phyloP scores from a whole-genome alignment of 2,888 invertebrate genomes.

The Papilio elwesi region DNA sequence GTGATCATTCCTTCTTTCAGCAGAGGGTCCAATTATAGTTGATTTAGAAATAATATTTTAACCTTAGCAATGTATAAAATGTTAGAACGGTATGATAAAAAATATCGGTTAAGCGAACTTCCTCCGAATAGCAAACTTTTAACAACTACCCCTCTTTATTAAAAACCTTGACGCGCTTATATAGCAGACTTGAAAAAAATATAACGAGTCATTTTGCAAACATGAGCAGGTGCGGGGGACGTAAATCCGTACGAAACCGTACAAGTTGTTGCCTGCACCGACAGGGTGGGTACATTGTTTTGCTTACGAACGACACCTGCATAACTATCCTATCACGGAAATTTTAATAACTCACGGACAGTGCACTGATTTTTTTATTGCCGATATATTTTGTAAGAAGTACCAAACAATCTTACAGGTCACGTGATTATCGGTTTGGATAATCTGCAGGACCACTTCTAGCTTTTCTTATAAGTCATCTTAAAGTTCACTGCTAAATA shows the following conservation, averaged over 20 bases:
- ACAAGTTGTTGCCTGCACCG: constrained; percentile 31
- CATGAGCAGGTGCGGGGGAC: constrained; percentile 35
- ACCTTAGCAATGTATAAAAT: not conserved
- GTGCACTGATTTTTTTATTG: constrained; percentile 19
- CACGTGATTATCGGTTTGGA: not conserved
- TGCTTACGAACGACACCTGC: constrained; percentile 38
- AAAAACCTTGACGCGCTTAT: not conserved
- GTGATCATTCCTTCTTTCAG: no score
- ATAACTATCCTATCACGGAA: constrained; percentile 33
- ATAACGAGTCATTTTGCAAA: constrained; percentile 38
- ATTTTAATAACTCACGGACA: constrained; percentile 17
- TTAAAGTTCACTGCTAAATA: not conserved
- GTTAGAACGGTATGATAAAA: not conserved
- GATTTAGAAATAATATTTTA: no score
- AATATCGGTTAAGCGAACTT: not conserved
- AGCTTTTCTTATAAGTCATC: not conserved
- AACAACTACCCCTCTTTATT: not conserved
- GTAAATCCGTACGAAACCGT: constrained; percentile 43
- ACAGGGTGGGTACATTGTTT: constrained; percentile 33
- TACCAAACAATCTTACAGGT: not conserved
- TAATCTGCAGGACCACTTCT: not conserved
- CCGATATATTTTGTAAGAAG: no score
- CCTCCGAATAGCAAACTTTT: not conserved
- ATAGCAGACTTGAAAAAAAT: constrained; percentile 30
- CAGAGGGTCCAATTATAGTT: no score